Percentiles rank a stretch among this genome's conserved stretches.
These are phyloP conservation scores for Centropus bengalensis DNA, from an alignment of 2,113 vertebrate genomes.

Conservation along the genomic window DNA sequence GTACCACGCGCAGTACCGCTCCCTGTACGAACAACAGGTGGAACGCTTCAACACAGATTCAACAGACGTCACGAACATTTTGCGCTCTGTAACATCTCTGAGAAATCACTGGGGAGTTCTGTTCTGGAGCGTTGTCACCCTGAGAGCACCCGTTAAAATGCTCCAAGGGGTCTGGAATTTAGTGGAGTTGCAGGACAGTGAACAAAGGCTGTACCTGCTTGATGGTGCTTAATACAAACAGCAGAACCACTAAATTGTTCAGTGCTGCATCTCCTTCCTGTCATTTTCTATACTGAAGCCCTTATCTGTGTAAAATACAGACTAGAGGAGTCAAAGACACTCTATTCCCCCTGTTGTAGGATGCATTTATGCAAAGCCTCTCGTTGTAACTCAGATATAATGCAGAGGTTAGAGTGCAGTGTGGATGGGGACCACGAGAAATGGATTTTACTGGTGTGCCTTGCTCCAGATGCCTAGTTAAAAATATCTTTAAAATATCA, in stretches of 20 bases:
- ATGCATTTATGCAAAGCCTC: neutral
- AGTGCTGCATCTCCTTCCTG: neutral
- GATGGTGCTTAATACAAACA: neutral
- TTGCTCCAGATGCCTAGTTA: neutral
- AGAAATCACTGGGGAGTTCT: neutral
- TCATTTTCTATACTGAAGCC: neutral
- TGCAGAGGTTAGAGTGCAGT: neutral
- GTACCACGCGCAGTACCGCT: neutral
- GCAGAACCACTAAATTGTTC: neutral
- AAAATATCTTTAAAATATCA: neutral
- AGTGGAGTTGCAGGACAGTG: neutral
- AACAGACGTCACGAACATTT: neutral
- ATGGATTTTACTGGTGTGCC: neutral
- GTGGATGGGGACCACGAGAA: neutral
- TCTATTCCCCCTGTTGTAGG: fast-evolving
- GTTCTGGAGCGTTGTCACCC: neutral
- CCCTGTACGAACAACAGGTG: neutral
- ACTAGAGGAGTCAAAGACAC: neutral
- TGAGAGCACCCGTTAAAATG: neutral
- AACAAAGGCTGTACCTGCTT: neutral
- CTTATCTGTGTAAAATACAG: neutral
- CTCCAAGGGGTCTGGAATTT: neutral
- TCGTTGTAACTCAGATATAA: neutral
- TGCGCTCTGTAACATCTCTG: neutral
- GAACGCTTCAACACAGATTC: neutral